A percentile compares a stretch with the other conserved stretches of the same genome.
phyloP scores from a whole-genome alignment of 2,797 vertebrate genomes.

The Craterocephalus amniculus region DNA sequence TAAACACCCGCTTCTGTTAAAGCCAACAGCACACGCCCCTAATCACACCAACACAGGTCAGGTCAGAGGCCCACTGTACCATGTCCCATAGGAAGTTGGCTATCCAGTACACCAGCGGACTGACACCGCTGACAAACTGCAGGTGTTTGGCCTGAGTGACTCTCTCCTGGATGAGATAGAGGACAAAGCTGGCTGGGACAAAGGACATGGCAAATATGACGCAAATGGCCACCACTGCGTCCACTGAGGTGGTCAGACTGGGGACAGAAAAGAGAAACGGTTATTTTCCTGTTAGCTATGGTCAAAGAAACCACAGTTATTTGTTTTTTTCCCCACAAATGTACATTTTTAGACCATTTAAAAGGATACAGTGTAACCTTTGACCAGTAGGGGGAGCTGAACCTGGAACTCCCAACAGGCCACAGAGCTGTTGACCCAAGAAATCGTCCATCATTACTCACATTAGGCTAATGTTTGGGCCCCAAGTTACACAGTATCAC shows the following conservation, averaged over 20 bases:
- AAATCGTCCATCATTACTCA: too few species aligned
- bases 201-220: conserved; percentile 98
- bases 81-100: conserved; percentile 96
- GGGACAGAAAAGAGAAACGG: neutral
- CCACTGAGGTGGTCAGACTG: conserved; percentile 92
- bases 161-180: conserved; percentile 94
- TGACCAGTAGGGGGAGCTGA: too few species aligned
- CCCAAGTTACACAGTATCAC: too few species aligned
- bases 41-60: neutral
- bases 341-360: too few species aligned
- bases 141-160: conserved; percentile 94
- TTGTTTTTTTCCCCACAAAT: neutral
- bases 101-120: conserved; percentile 89
- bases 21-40: neutral
- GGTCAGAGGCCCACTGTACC: conserved; percentile 66
- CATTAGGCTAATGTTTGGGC: too few species aligned
- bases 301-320: neutral
- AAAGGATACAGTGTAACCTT: too few species aligned
- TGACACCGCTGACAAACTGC: conserved; percentile 95
- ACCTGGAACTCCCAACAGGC: too few species aligned
- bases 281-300: neutral
- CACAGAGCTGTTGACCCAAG: too few species aligned
- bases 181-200: conserved; percentile 93
- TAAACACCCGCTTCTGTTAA: neutral
- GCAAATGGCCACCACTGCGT: conserved; percentile 91